Conservation (phyloP, 1,140 invertebrate genomes). For the Trichonephila clavipes region DNA sequence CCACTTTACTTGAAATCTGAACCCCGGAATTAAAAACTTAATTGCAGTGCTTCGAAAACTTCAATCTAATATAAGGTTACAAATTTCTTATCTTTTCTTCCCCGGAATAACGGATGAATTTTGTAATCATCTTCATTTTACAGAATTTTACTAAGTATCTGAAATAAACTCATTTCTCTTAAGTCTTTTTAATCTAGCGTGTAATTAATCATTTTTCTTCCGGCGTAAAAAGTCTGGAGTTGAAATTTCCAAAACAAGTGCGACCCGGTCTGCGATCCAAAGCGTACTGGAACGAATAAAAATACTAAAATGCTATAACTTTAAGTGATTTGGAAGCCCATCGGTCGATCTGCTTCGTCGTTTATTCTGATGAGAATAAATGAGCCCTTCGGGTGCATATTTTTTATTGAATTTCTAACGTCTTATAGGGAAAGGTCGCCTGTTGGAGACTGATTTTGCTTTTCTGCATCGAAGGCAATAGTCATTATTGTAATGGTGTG, state of each 20-base stretch:
- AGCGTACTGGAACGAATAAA: not conserved
- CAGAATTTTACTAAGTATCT: slow-evolving; percentile 30
- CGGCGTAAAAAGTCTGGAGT: slow-evolving; percentile 21
- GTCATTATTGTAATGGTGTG: slow-evolving; percentile 41
- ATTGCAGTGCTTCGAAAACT: not conserved
- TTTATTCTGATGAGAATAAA: slow-evolving; percentile 57
- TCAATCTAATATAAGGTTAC: not conserved
- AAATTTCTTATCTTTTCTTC: slow-evolving; percentile 33
- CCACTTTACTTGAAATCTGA: not conserved
- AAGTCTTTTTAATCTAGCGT: slow-evolving; percentile 53
- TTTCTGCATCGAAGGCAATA: slow-evolving; percentile 31
- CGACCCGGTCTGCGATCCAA: not conserved
- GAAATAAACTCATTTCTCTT: slow-evolving; percentile 40
- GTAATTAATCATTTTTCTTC: slow-evolving; percentile 65
- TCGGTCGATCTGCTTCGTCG: slow-evolving; percentile 26
- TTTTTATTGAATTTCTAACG: slow-evolving; percentile 28
- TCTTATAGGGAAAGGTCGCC: slow-evolving; percentile 37
- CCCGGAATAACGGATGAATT: slow-evolving; percentile 42
- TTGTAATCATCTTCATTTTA: slow-evolving; percentile 32
- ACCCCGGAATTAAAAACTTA: slow-evolving; percentile 8
- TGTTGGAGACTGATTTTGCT: not conserved
- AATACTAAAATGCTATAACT: slow-evolving; percentile 38
- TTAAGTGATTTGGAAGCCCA: slow-evolving; percentile 52
- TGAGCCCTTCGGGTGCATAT: not conserved
- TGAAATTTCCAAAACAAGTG: slow-evolving; percentile 60